A percentile compares a stretch with the other conserved stretches of the same genome.
Evolutionary conservation across 2,797 vertebrate species (phyloP).

Genomic region (Gallirallus australis): DNA sequence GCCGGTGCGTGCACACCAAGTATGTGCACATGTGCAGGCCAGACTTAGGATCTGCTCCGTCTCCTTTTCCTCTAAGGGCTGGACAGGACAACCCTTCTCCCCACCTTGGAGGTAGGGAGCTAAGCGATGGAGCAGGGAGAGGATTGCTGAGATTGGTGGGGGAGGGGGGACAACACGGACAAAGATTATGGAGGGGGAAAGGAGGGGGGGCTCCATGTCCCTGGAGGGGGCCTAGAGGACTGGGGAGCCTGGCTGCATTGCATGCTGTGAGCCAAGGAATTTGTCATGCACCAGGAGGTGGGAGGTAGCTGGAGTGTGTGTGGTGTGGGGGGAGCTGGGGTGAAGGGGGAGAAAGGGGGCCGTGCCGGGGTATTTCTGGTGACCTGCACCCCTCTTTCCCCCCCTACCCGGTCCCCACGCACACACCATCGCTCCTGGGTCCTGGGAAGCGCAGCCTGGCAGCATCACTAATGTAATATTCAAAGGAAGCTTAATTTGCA

Average conservation of each 20-base stretch:
- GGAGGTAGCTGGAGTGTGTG: background rate
- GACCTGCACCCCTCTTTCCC: background rate
- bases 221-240: background rate
- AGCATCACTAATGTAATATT: constrained; percentile 54
- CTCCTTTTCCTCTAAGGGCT: background rate
- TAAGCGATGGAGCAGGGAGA: background rate
- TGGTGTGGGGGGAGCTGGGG: background rate
- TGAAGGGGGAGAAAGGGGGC: background rate
- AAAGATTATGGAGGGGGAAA: background rate
- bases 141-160: background rate
- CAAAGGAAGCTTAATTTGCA: constrained; percentile 57
- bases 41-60: background rate
- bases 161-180: no score
- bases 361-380: background rate
- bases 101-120: background rate
- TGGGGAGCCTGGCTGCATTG: constrained; percentile 46
- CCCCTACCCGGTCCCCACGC: background rate
- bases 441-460: constrained; percentile 34
- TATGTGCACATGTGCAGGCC: background rate
- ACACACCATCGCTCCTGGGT: background rate
- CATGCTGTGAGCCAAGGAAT: constrained; percentile 24
- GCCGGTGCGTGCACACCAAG: background rate
- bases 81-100: background rate
- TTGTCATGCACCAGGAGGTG: background rate
- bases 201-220: background rate